Base-by-base conservation (phyloP, 2,888 invertebrate genomes). In the Pardosa pseudoannulata region DNA sequence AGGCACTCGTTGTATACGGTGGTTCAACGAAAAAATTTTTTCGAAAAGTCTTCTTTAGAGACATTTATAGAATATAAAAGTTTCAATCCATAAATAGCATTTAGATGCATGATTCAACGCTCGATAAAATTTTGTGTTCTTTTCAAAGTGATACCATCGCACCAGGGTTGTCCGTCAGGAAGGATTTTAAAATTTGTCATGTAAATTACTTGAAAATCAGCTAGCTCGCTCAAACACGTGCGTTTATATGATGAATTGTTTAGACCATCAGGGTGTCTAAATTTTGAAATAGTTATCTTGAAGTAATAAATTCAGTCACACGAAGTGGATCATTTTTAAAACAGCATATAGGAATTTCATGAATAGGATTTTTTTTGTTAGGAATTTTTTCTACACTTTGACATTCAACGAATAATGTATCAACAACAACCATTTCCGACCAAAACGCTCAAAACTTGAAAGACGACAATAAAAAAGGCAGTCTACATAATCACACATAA, bases 391-490 rank as follows among this genome's bases (percentile, higher is more conserved):
- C n/a, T n/a, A n/a, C n/a, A 36, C 36, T 7, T 36, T 36, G 9
- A 36, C 36, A 7, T 36, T 5, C 36, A 36, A 36, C 36, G 36
- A 36, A 9, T 36, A 29, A 62, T 70, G 28, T 64, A 36, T 65
- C 68, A 74, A 62, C 50, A 31, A 32, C 82, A 82, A 76, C 82
- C 82, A 82, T 82, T 82, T 82, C 75, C 82, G 19, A 19, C 41
- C 32, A 71, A 74, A 74, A 76, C 11, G 65, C n/a, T 81, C 50
- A 62, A 67, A 62, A 50, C 29, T 56, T 71, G 29, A 80, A 68
- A 71, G 11, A 70, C 36, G 9, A 16, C 70, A 27, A 67, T 75
- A 81, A 80, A 82, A 75, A 82, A 71, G 41, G 19, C 80, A 80
- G 46, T 36, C 41, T 65, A 72, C 64, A 74, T 64, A 75, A 75